Evolutionary conservation across 2,113 vertebrate species (phyloP).

Genomic region (Galbula dea): DNA sequence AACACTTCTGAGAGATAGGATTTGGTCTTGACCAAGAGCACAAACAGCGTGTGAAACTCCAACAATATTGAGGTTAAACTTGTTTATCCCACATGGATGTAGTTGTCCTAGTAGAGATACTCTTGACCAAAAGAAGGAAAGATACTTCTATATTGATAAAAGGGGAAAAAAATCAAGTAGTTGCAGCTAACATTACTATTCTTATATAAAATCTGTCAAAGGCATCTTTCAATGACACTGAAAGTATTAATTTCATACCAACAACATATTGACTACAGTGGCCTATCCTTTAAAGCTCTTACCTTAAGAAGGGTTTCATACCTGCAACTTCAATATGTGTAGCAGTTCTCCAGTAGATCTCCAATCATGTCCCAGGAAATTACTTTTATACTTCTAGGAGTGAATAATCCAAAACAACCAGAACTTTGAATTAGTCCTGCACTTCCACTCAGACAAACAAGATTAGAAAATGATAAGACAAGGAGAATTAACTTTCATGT

Average conservation of each 20-base stretch:
- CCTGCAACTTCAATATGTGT: neutral
- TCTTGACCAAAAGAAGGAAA: neutral
- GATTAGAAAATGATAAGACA: neutral
- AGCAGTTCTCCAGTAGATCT: neutral
- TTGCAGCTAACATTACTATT: neutral
- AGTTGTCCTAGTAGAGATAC: neutral
- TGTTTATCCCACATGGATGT: accelerated
- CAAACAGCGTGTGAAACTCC: neutral
- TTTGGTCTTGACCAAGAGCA: neutral
- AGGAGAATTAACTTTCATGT: neutral
- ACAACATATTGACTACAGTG: neutral
- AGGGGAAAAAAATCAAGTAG: neutral
- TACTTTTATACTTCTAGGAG: neutral
- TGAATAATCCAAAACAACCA: neutral
- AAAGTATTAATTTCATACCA: neutral
- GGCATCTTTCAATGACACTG: neutral
- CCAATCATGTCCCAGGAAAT: neutral
- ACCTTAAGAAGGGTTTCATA: neutral
- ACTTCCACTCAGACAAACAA: neutral
- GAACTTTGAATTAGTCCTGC: neutral
- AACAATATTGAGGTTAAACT: neutral
- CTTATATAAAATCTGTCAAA: neutral
- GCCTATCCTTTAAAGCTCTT: neutral
- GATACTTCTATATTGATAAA: neutral
- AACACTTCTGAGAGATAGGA: neutral